Conservation (phyloP, 2,797 vertebrate genomes). For the Florisuga fusca region DNA sequence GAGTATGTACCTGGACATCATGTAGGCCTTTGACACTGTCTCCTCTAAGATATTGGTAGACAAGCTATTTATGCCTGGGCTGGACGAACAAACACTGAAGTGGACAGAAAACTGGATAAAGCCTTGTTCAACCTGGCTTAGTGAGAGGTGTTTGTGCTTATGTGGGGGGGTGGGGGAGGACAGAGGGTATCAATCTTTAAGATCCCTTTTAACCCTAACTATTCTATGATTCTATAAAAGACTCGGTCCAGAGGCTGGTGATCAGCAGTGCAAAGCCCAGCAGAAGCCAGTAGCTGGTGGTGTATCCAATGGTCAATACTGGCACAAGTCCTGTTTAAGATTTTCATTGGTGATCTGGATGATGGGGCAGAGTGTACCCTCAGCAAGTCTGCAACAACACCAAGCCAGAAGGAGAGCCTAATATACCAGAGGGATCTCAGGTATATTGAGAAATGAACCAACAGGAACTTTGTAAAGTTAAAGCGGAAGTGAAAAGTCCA, state of each 20-base stretch:
- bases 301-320: accelerated
- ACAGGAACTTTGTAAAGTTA: background rate
- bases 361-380: background rate
- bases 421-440: background rate
- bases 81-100: background rate
- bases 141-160: too few species aligned
- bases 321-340: background rate
- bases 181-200: too few species aligned
- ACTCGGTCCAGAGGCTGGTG: background rate
- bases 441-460: background rate
- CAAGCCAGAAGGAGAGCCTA: background rate
- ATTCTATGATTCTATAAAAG: background rate
- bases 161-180: too few species aligned
- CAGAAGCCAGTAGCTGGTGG: background rate
- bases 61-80: background rate
- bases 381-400: background rate
- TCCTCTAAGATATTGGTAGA: background rate
- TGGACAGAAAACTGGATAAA: background rate
- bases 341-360: background rate
- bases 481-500: background rate
- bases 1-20: background rate
- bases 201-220: too few species aligned
- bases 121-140: too few species aligned
- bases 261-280: background rate
- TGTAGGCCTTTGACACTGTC: background rate